Evolutionary conservation across 2,797 vertebrate species (phyloP).

Genomic region (Dicrostonyx torquatus): DNA sequence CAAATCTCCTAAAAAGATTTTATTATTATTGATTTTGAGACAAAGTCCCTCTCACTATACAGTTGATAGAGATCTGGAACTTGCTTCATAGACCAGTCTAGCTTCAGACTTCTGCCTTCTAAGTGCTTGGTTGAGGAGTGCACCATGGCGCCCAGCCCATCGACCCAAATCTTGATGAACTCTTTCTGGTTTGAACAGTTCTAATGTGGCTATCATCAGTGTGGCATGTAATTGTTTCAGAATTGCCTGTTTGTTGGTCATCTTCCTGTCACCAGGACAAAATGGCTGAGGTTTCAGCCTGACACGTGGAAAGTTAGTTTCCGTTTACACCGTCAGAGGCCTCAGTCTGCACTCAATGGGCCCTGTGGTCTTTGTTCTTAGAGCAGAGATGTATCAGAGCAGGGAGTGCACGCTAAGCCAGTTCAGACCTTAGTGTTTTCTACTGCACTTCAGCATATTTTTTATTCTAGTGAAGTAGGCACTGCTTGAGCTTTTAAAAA

Average conservation of each 20-base stretch:
- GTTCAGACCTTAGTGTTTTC: not conserved
- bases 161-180: not conserved
- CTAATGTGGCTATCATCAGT: not conserved
- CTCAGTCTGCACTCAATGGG: not conserved
- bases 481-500: not conserved
- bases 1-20: not conserved
- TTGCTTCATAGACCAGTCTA: too few relatives aligned
- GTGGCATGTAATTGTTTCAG: not conserved
- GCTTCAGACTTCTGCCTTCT: not conserved
- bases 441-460: not conserved
- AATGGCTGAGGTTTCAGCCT: not conserved
- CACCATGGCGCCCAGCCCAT: not conserved
- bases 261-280: not conserved
- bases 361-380: not conserved
- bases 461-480: not conserved
- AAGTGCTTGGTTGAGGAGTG: not conserved
- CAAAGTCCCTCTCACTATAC: not conserved
- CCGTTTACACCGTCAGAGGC: not conserved
- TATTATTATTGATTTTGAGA: not conserved
- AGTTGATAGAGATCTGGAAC: not conserved
- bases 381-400: not conserved
- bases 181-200: not conserved
- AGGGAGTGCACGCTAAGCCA: not conserved
- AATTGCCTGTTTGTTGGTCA: not conserved
- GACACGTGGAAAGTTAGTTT: not conserved